These are phyloP conservation scores for Oncorhynchus tshawytscha DNA, from an alignment of 2,113 vertebrate species.

Conservation along the genomic window DNA sequence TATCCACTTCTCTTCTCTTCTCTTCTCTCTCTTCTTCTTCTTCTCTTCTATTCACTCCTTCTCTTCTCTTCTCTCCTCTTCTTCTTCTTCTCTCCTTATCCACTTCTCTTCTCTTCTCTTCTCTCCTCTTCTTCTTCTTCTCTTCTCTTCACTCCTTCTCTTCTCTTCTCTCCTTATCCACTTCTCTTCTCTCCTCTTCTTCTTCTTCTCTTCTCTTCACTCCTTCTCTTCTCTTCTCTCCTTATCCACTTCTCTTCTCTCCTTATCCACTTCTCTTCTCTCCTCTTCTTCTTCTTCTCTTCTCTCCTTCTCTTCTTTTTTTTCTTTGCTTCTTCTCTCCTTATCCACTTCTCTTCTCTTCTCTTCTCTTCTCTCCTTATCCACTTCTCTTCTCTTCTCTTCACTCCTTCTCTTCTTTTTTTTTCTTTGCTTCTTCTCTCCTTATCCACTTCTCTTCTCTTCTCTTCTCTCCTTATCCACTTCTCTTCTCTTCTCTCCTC, in stretches of 20 bases:
- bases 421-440: too few species aligned
- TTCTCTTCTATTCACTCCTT: constrained; percentile 33
- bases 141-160: constrained; percentile 14
- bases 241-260: constrained; percentile 29
- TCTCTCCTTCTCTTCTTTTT: not conserved
- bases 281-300: constrained; percentile 35
- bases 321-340: too few species aligned
- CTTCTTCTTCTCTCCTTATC: constrained; percentile 38
- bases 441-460: constrained; percentile 18
- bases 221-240: too few species aligned
- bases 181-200: too few species aligned
- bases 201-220: constrained; percentile 42
- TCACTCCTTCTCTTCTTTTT: too few species aligned
- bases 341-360: not conserved
- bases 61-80: too few species aligned
- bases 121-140: constrained; percentile 24
- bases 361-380: not conserved
- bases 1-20: constrained; percentile 33
- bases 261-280: too few species aligned
- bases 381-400: not conserved
- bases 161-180: too few species aligned
- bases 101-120: constrained; percentile 24
- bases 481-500: not conserved
- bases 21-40: constrained; percentile 12
- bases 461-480: not conserved